Evolutionary conservation across 2,113 vertebrate species (phyloP).

Genomic region (Labeo catla): DNA sequence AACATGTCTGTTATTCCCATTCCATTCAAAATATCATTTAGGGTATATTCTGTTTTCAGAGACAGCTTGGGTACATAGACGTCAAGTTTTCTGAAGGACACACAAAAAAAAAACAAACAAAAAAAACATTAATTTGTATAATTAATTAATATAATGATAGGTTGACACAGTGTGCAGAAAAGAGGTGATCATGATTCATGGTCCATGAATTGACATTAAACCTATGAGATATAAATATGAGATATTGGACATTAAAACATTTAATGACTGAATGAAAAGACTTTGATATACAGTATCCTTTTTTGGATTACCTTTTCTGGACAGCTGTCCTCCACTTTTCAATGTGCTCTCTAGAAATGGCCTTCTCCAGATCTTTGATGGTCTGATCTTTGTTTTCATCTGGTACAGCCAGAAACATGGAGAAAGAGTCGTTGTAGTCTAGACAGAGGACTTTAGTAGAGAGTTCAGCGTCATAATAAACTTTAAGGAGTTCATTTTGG

Average conservation of each 20-base stretch:
- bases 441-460: conserved; percentile 78
- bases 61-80: conserved; percentile 82
- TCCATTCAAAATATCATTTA: conserved; percentile 71
- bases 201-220: too few relatives aligned
- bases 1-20: conserved; percentile 85
- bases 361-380: conserved; percentile 66
- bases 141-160: too few relatives aligned
- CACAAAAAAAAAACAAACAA: not conserved
- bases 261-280: too few relatives aligned
- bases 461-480: conserved; percentile 73
- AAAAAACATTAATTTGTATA: too few relatives aligned
- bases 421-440: conserved; percentile 70
- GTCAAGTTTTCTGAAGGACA: conserved; percentile 60
- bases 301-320: not conserved
- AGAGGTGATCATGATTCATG: too few relatives aligned
- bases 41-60: conserved; percentile 74
- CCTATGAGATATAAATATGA: too few relatives aligned
- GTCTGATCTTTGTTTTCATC: conserved; percentile 1
- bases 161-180: too few relatives aligned
- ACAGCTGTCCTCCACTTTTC: conserved; percentile 4
- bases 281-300: too few relatives aligned
- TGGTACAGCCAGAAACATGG: conserved; percentile 75
- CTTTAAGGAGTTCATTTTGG: not conserved
- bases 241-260: too few relatives aligned
- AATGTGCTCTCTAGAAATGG: conserved; percentile 53